A percentile compares a stretch with the other conserved stretches of the same genome.
Evolutionary conservation across 37 sponge, comb jelly and placozoan species (phyloP).

Genomic region (Theonella swinhoei): DNA sequence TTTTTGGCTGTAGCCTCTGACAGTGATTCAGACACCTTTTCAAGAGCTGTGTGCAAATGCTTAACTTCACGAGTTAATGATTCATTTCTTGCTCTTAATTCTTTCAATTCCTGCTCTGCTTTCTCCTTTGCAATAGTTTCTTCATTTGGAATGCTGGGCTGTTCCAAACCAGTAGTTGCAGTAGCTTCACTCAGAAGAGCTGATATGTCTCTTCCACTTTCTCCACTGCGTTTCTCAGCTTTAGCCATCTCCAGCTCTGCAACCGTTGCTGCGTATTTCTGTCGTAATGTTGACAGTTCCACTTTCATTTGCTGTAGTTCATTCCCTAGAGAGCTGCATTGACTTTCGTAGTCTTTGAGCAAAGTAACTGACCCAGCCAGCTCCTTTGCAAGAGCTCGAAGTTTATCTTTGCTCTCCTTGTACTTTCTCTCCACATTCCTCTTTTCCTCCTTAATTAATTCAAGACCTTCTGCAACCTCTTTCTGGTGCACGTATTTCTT

Average conservation of each 20-base stretch:
- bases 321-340: constrained; percentile 17
- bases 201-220: neutral
- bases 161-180: neutral
- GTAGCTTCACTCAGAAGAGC: neutral
- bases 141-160: neutral
- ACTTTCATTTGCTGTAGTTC: neutral
- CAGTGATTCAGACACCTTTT: no score
- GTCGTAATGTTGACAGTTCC: constrained; percentile 5
- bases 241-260: constrained; percentile 37
- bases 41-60: no score
- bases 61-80: neutral
- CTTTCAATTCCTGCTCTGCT: neutral
- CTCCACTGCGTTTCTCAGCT: neutral
- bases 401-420: constrained; percentile 27
- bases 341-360: constrained; percentile 35
- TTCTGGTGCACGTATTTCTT: constrained; percentile 19
- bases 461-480: neutral
- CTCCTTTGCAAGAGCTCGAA: constrained; percentile 32
- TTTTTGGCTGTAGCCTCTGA: no score
- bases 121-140: neutral
- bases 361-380: constrained; percentile 28
- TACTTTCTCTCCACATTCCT: constrained; percentile 14
- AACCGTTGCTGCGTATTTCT: neutral
- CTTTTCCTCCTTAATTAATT: constrained; percentile 32
- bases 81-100: neutral